phyloP scores from a whole-genome alignment of 2,888 invertebrate genomes.

The Temnothorax rugatulus region DNA sequence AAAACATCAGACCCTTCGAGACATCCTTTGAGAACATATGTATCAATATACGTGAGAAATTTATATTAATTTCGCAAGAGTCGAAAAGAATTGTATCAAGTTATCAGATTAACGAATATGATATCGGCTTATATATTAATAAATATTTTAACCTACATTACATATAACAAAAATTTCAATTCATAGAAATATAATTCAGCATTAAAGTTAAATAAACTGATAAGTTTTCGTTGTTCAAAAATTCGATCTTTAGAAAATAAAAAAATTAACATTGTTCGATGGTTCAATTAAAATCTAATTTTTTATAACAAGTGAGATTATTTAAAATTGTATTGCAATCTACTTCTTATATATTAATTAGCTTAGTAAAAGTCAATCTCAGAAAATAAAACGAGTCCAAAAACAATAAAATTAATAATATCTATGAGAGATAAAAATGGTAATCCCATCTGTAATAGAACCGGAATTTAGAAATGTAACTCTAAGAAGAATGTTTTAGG shows the following conservation, averaged over 20 bases:
- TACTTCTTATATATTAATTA: not conserved
- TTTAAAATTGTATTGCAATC: not conserved
- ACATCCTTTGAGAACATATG: not conserved
- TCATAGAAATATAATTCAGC: not conserved
- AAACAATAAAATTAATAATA: not conserved
- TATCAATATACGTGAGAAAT: not conserved
- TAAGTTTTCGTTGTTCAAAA: not conserved
- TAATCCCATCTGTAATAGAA: not conserved
- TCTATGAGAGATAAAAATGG: not conserved
- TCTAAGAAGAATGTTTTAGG: not conserved
- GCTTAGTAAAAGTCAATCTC: not conserved
- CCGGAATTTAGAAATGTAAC: conserved; percentile 23
- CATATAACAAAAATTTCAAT: not conserved
- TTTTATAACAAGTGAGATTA: not conserved
- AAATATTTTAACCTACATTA: not conserved
- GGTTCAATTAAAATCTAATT: not conserved
- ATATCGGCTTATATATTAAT: not conserved
- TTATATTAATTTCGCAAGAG: not conserved
- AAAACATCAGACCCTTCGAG: not conserved
- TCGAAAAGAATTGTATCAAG: not conserved
- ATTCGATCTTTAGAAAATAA: not conserved
- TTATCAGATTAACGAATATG: not conserved
- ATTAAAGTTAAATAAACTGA: not conserved
- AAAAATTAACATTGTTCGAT: not conserved
- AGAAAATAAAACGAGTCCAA: not conserved